These are phyloP conservation scores for Clytia hemisphaerica DNA, from an alignment of 30 jellyfish, hydroid and myxozoan species.

Conservation along the genomic window DNA sequence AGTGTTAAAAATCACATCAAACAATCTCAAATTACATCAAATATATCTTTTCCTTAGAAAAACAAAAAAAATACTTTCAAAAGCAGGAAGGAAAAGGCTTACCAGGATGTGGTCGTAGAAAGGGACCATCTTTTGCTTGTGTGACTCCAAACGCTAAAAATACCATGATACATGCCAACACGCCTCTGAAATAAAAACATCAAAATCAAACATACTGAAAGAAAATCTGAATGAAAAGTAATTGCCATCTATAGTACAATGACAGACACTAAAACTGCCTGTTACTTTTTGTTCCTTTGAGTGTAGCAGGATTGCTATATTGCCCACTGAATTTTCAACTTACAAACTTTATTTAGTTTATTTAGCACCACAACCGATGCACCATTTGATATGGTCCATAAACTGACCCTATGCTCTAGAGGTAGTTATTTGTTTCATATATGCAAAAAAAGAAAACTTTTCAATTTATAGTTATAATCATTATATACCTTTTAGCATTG, in stretches of 20 bases:
- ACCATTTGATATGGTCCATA: background rate
- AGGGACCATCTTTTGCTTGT: conserved; percentile 87
- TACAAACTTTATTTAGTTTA: too few species aligned
- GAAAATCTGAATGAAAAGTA: background rate
- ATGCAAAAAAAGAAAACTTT: background rate
- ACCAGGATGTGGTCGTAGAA: conserved; percentile 85
- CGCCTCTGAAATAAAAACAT: conserved; percentile 40
- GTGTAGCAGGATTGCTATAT: too few species aligned
- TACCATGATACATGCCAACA: conserved; percentile 59
- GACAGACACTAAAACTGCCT: background rate
- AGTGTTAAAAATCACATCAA: background rate
- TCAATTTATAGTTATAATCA: background rate
- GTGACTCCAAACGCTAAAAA: conserved; percentile 80
- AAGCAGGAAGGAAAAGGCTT: background rate
- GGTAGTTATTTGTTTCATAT: background rate
- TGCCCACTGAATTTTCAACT: too few species aligned
- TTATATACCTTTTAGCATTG: conserved; percentile 64
- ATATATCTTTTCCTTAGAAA: background rate
- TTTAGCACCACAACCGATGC: too few species aligned
- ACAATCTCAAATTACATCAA: background rate
- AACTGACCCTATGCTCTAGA: background rate
- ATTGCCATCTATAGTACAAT: background rate
- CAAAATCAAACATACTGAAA: background rate
- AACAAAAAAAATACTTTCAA: background rate
- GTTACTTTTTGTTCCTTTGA: too few species aligned